A percentile compares a stretch with the other conserved stretches of the same genome.
These are phyloP conservation scores for Drosophila affinis DNA, from an alignment of 2,888 invertebrate species.

Conservation along the genomic window DNA sequence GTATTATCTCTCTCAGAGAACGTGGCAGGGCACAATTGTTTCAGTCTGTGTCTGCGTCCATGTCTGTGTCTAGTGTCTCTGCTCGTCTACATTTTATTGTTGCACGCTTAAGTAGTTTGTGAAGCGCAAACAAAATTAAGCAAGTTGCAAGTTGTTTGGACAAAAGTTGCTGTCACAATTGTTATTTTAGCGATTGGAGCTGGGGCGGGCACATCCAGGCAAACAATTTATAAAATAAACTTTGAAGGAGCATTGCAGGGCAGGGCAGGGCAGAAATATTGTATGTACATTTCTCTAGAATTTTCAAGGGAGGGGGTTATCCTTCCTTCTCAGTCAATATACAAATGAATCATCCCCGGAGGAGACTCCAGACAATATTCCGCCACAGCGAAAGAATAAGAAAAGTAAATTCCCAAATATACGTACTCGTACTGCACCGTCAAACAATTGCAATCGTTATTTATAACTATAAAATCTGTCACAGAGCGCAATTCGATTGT, in stretches of 20 bases:
- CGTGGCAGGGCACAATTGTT: conserved; percentile 39
- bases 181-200: conserved; percentile 32
- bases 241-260: neutral
- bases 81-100: conserved; percentile 18
- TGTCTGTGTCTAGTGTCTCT: neutral
- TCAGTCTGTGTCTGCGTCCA: neutral
- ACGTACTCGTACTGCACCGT: neutral
- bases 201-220: conserved; percentile 3
- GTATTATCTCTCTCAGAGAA: conserved; percentile 51
- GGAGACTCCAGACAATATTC: conserved; percentile 1
- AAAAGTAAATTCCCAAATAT: conserved; percentile 10
- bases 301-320: neutral
- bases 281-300: neutral
- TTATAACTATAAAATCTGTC: conserved; percentile 49
- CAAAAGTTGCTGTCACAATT: conserved; percentile 43
- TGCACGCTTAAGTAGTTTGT: conserved; percentile 57
- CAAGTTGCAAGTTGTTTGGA: conserved; percentile 55
- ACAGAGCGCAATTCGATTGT: conserved; percentile 44
- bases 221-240: conserved; percentile 37
- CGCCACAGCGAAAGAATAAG: too few species aligned
- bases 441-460: conserved; percentile 41
- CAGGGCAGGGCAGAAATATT: neutral
- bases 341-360: conserved; percentile 25
- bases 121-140: conserved; percentile 62
- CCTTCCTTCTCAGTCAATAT: conserved; percentile 8